Conservation (phyloP, 2,888 invertebrate genomes). For the Ryuthela nishihirai region DNA sequence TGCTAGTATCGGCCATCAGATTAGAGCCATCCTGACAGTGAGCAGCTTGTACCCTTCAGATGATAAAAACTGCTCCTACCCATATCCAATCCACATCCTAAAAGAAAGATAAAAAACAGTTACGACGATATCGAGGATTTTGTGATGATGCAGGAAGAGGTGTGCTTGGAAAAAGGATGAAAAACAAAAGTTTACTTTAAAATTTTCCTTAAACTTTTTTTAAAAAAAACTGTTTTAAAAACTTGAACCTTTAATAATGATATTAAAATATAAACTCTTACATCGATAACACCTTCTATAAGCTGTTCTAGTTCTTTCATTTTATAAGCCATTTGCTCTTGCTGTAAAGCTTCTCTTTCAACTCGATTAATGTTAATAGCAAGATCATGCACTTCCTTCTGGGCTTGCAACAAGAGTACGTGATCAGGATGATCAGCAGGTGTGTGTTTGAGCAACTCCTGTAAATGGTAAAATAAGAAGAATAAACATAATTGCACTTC, state of each 20-base stretch:
- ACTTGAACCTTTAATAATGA: too few relatives aligned
- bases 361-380: constrained; percentile 85
- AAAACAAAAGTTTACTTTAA: not conserved
- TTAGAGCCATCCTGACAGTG: too few relatives aligned
- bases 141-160: too few relatives aligned
- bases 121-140: too few relatives aligned
- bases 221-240: not conserved
- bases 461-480: too few relatives aligned
- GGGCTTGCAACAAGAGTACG: constrained; percentile 73
- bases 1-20: too few relatives aligned
- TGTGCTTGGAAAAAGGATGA: not conserved
- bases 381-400: constrained; percentile 84
- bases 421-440: constrained; percentile 86
- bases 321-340: constrained; percentile 68
- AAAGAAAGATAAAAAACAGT: too few relatives aligned
- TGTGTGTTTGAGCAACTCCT: constrained; percentile 91
- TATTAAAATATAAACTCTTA: constrained; percentile 42
- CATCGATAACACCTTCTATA: constrained; percentile 66
- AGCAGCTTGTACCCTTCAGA: too few relatives aligned
- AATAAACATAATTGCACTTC: too few relatives aligned
- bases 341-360: constrained; percentile 75
- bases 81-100: too few relatives aligned
- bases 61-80: too few relatives aligned
- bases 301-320: constrained; percentile 81
- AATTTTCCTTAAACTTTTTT: not conserved